Evolutionary conservation across 2,888 invertebrate species (phyloP), one percentile per base, ranked within the genome.

Genomic region (Iphiclides podalirius): DNA sequence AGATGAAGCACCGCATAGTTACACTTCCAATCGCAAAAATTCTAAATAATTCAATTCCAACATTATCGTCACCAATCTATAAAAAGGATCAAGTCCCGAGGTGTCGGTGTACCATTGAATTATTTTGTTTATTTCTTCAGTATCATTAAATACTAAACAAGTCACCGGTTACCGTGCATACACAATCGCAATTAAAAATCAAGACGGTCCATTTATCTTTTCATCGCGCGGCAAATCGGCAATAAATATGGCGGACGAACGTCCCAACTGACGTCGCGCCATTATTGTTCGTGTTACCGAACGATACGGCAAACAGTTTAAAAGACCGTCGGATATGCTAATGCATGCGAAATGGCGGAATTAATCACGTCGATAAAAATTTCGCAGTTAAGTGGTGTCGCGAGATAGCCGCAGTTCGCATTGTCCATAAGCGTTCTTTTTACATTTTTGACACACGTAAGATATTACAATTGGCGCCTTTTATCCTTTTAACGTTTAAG

Each of bases 241-340:
- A 31, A 78, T 75, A 77, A 70, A 57, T 66, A 60, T 54, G 60
- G 66, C 54, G 67, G 75, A 69, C 72, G 72, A 69, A 69, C 65
- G 55, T 57, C 57, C 58, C 61, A 64, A 67, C 78, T 78, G 80
- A 79, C 75, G 52, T 47, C 41, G 53, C 55, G 53, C 54, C 60
- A 85, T 84, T 78, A 78, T 78, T 75, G 78, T 83, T 83, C 77
- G 75, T 75, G 76, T 85, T 85, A 84, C 85, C 82, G 72, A 68
- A 76, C 67, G 59, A 64, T 68, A 59, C 68, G 60, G 66, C 63
- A 60, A 67, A 70, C 72, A 72, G 70, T 73, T 50, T 51, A 40
- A 45, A 31, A 51, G 31, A 53, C 60, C 59, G 57, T 66, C 72
- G 72, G 73, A 75, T 72, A 80, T 77, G 75, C 75, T 76, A 81